phyloP scores from a whole-genome alignment of 1,140 invertebrate species.

The Pantala flavescens region DNA sequence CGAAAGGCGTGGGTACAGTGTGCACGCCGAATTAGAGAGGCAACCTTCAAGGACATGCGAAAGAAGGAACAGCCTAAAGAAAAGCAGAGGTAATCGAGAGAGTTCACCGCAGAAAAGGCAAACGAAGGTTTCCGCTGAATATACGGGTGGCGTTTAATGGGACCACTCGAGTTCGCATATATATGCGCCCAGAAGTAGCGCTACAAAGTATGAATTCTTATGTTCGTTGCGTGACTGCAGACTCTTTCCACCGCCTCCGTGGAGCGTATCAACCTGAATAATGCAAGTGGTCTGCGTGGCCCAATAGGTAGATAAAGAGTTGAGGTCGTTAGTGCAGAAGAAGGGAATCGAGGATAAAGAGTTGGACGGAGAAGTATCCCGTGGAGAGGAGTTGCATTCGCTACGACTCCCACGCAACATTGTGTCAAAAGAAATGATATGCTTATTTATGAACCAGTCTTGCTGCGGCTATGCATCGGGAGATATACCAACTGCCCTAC shows the following conservation, averaged over 20 bases:
- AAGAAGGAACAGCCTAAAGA: background rate
- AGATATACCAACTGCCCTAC: no score
- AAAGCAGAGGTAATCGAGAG: background rate
- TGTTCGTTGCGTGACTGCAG: background rate
- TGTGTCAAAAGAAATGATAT: no score
- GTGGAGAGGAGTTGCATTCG: no score
- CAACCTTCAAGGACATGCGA: background rate
- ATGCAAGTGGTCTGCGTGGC: slow-evolving; percentile 1
- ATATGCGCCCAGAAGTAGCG: background rate
- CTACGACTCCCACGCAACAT: no score
- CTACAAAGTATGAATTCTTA: slow-evolving; percentile 10
- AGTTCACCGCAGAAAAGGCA: background rate
- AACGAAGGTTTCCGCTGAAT: background rate
- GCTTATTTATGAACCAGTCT: no score
- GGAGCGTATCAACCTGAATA: background rate
- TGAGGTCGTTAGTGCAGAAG: background rate
- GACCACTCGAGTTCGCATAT: background rate
- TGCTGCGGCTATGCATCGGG: no score
- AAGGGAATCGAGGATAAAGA: background rate
- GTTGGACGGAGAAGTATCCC: background rate
- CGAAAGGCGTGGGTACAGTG: no score
- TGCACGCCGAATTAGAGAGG: no score
- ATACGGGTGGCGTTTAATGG: background rate
- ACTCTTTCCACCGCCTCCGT: background rate
- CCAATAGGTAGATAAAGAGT: background rate